Evolutionary conservation across 2,113 vertebrate species (phyloP), one percentile per base, ranked within the genome.

Genomic region (Epinephelus cyanopodus): DNA sequence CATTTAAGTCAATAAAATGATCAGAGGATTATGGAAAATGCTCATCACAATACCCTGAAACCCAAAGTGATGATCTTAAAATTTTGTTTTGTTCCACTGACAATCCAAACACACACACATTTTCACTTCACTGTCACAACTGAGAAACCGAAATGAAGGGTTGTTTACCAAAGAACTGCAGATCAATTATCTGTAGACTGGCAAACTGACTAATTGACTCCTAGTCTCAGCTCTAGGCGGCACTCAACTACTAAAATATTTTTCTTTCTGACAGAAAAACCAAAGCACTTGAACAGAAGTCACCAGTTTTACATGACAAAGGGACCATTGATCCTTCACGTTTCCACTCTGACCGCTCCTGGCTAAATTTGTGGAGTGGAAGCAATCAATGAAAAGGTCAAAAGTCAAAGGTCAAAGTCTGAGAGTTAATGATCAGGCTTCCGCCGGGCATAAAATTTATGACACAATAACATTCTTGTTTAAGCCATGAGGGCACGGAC

Each of bases 381-480:
- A 65, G n/a, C 13, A 4, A 73, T 73, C 74, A 66, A 53, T 61
- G 12, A 10, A 80, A 67, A 61, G 67, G 42, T 65, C 63, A 15
- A 65, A 2, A 6, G 79, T 74, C 67, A 83, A 52, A 79, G 23
- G 56, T 84, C 69, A 47, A 64, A 84, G 77, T n/a, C 5, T 69
- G 64, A 39, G 9, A 45, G 77, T 75, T 75, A 70, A 75, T 68
- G n/a, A 69, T 75, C 21, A 1, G 47, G 12, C 21, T 74, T 5
- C 19, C 57, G n/a, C n/a, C 50, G 45, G 82, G 57, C 69, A 7
- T 37, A 14, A 23, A 13, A 54, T 74, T 25, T 25, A 54, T 27
- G 25, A 33, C 33, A 47, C 52, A 17, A 67, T 33, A 3, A 71
- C n/a, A 57, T 23, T 45, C 17, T 14, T 52, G 42, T 60, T 50